Evolutionary conservation across 2,797 vertebrate species (phyloP).

Genomic region (Cuniculus paca): DNA sequence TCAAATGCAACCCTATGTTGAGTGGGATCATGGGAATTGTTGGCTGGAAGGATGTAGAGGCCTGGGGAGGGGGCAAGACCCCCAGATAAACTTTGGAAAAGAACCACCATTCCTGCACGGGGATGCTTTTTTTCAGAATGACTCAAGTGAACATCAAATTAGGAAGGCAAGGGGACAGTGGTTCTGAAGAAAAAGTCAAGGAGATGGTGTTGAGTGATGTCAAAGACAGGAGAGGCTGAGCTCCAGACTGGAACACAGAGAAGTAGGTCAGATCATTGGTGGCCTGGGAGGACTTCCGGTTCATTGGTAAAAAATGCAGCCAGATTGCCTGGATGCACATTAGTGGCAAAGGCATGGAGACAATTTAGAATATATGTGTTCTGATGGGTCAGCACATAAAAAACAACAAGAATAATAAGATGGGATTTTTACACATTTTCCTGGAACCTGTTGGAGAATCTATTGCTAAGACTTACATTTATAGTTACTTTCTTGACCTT

Average conservation of each 20-base stretch:
- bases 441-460: not conserved
- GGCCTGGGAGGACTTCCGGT: not conserved
- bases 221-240: not conserved
- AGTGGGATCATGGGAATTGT: not conserved
- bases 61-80: not conserved
- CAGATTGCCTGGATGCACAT: not conserved
- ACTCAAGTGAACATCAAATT: not conserved
- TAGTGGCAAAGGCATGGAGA: not conserved
- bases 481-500: slow-evolving; percentile 69
- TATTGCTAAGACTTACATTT: not conserved
- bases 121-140: not conserved
- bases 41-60: not conserved
- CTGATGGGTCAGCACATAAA: not conserved
- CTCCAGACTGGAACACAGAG: not conserved
- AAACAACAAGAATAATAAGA: not conserved
- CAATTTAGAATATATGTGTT: slow-evolving; percentile 4
- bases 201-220: not conserved
- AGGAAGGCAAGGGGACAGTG: not conserved
- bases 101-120: not conserved
- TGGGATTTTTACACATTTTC: not conserved
- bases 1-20: not conserved
- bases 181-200: slow-evolving; percentile 9
- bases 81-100: not conserved
- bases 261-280: not conserved
- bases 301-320: not conserved